Percentiles rank a stretch among this genome's conserved stretches.
These are phyloP conservation scores for Pyrgus malvae DNA, from an alignment of 2,888 invertebrate species.

Conservation along the genomic window DNA sequence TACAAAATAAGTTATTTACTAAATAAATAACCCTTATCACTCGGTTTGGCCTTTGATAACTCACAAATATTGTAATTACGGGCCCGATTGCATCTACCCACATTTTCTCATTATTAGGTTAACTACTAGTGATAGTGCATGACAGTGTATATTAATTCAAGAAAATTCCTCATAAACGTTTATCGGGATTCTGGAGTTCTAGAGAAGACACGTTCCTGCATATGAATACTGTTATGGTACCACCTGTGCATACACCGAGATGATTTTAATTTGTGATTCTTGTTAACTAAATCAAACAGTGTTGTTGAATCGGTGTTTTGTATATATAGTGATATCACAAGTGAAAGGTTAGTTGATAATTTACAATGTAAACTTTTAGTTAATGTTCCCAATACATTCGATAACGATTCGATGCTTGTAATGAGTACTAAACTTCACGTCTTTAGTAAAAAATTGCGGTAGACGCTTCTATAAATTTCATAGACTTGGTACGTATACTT, in stretches of 20 bases:
- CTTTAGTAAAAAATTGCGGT: slow-evolving; percentile 9
- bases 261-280: slow-evolving; percentile 16
- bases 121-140: slow-evolving; percentile 1
- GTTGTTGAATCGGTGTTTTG: slow-evolving; percentile 7
- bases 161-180: not conserved
- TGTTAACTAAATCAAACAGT: not conserved
- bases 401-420: too few relatives aligned
- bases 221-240: slow-evolving; percentile 17
- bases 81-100: slow-evolving; percentile 25
- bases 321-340: slow-evolving; percentile 28
- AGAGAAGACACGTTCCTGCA: slow-evolving; percentile 14
- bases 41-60: slow-evolving; percentile 20
- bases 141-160: slow-evolving; percentile 2
- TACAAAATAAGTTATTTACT: not conserved
- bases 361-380: slow-evolving; percentile 29
- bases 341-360: slow-evolving; percentile 43
- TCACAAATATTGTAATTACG: slow-evolving; percentile 14
- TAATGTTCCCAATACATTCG: not conserved
- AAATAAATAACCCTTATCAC: slow-evolving; percentile 9
- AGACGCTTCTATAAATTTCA: not conserved
- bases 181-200: not conserved
- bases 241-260: slow-evolving; percentile 10
- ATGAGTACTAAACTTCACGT: too few relatives aligned
- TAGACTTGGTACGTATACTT: not conserved
- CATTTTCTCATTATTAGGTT: slow-evolving; percentile 20